Conservation (phyloP, 2,113 vertebrate genomes). For the Phylloscopus whistleri region DNA sequence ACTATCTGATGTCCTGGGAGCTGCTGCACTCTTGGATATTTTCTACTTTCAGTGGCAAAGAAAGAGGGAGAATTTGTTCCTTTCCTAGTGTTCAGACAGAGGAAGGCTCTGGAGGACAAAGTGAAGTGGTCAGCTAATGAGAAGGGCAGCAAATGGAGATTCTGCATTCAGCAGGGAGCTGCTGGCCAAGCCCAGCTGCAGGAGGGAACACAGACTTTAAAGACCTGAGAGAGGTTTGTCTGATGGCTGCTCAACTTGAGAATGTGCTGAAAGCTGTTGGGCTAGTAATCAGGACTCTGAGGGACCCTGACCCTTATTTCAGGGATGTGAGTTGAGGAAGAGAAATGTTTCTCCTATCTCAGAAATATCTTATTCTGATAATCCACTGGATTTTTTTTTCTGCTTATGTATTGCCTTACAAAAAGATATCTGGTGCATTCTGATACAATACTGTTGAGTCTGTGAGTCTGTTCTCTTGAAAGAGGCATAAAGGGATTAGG, state of each 20-base stretch:
- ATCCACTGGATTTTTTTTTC: background rate
- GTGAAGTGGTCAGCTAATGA: background rate
- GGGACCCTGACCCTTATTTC: background rate
- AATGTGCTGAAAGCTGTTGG: background rate
- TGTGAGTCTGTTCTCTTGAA: background rate
- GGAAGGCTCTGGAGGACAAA: background rate
- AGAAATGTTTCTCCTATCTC: background rate
- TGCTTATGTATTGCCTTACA: background rate
- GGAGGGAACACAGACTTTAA: background rate
- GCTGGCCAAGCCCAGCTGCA: background rate
- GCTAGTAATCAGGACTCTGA: background rate
- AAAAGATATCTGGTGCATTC: background rate
- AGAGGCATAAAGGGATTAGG: background rate
- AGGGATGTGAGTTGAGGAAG: background rate
- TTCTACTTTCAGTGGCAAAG: background rate
- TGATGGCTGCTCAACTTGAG: background rate
- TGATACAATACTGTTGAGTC: background rate
- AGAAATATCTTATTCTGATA: background rate
- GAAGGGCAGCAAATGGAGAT: background rate
- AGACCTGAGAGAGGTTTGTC: background rate
- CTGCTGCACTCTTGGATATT: background rate
- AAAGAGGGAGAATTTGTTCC: background rate
- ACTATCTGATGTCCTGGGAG: background rate
- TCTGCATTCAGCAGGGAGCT: background rate
- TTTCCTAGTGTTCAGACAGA: rapidly evolving